A percentile compares a stretch with the other conserved stretches of the same genome.
Evolutionary conservation across 23 tunicate genomes (phyloP).

Genomic region (Ciona savignyi): DNA sequence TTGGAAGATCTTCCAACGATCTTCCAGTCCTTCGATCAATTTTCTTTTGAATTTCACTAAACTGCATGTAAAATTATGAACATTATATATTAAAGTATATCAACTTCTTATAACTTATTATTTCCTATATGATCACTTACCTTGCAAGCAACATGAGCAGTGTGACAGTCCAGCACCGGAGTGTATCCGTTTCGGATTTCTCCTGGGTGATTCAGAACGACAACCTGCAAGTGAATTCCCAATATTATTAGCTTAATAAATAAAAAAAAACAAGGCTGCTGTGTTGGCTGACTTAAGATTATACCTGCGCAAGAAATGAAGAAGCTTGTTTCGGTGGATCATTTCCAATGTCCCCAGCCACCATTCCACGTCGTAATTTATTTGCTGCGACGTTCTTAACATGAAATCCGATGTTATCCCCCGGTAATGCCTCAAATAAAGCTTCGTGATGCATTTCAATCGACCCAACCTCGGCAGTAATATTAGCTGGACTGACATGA

Average conservation of each 20-base stretch:
- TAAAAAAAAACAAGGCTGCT: too few relatives aligned
- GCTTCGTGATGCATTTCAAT: conserved; percentile 57
- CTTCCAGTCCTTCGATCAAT: too few relatives aligned
- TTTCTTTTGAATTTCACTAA: too few relatives aligned
- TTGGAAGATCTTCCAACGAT: conserved; percentile 1
- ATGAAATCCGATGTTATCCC: conserved; percentile 57
- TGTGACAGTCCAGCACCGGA: conserved; percentile 53
- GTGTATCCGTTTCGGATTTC: too few relatives aligned
- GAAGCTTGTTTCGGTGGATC: conserved; percentile 29
- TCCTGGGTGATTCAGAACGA: conserved; percentile 40
- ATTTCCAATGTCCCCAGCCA: conserved; percentile 49
- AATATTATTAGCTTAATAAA: too few relatives aligned
- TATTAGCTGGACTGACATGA: conserved; percentile 13
- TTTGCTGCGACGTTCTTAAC: conserved; percentile 50
- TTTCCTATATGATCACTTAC: too few relatives aligned
- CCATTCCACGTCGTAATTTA: conserved; percentile 41
- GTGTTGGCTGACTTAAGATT: too few relatives aligned
- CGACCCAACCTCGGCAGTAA: conserved; percentile 37
- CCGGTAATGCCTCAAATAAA: conserved; percentile 25
- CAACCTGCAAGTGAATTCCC: too few relatives aligned
- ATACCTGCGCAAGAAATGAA: conserved; percentile 26
- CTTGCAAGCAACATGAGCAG: too few relatives aligned
- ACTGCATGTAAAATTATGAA: too few relatives aligned
- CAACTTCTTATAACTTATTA: too few relatives aligned
- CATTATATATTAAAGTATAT: too few relatives aligned